phyloP scores from a whole-genome alignment of 1,140 invertebrate genomes.

The Micrasema longulum region DNA sequence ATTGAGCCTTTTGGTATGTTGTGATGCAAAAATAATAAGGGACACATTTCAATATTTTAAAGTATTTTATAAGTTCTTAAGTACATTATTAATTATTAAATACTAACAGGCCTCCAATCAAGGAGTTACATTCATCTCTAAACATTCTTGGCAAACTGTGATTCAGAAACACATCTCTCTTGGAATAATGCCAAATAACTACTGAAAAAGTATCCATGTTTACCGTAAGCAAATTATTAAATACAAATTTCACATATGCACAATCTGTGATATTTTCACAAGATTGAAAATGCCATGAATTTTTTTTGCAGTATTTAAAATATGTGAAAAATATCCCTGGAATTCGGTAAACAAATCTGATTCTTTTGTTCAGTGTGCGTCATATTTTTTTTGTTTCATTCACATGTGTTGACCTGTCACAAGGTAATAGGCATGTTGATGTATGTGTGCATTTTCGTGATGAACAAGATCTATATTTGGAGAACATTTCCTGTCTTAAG shows the following conservation, averaged over 20 bases:
- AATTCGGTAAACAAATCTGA: no score
- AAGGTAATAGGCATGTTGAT: slow-evolving; percentile 5
- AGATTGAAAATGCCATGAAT: no score
- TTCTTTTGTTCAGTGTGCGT: no score
- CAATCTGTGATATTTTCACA: neutral
- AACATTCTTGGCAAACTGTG: slow-evolving; percentile 40
- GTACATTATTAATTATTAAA: no score
- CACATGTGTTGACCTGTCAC: slow-evolving; percentile 1
- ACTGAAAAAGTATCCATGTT: slow-evolving; percentile 35
- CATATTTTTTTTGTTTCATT: neutral
- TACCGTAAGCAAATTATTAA: slow-evolving; percentile 24
- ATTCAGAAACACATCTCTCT: slow-evolving; percentile 34
- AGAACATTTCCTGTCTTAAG: slow-evolving; percentile 12
- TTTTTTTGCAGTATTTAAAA: no score
- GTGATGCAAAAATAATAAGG: no score
- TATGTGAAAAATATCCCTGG: no score
- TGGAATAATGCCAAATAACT: slow-evolving; percentile 24
- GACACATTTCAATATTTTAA: no score
- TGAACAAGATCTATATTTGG: slow-evolving; percentile 10
- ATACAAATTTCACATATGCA: slow-evolving; percentile 1
- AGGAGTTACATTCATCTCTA: slow-evolving; percentile 39
- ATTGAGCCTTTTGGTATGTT: no score
- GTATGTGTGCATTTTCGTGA: slow-evolving; percentile 7
- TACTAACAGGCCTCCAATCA: slow-evolving; percentile 23
- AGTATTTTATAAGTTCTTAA: no score